A percentile compares a stretch with the other conserved stretches of the same genome.
phyloP scores from a whole-genome alignment of 2,113 vertebrate genomes.

The Anthoscopus minutus region DNA sequence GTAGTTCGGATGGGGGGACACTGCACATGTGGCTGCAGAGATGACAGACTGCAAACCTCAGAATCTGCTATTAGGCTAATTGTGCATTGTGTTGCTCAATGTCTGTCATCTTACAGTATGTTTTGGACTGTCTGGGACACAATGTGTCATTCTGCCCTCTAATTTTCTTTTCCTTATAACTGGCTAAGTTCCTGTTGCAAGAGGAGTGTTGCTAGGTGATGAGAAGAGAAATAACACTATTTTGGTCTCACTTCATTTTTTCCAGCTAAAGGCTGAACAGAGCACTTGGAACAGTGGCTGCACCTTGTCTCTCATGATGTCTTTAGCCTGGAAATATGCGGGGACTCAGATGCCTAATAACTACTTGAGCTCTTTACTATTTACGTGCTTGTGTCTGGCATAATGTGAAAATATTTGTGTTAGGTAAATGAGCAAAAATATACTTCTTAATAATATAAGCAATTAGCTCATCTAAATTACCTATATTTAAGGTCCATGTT shows the following conservation, averaged over 20 bases:
- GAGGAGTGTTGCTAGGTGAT: conserved; percentile 23
- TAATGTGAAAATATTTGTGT: neutral
- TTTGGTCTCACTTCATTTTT: conserved; percentile 15
- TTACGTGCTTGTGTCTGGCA: neutral
- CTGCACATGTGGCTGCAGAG: neutral
- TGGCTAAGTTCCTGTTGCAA: neutral
- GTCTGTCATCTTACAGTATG: neutral
- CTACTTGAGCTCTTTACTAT: neutral
- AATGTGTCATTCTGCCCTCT: neutral
- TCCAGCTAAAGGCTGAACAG: neutral
- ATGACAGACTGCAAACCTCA: conserved; percentile 18
- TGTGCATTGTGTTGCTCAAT: neutral
- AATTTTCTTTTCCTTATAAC: neutral
- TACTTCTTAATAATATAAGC: neutral
- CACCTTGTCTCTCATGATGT: neutral
- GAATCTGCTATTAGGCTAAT: conserved; percentile 47
- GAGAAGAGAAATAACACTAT: conserved; percentile 15
- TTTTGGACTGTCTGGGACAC: neutral
- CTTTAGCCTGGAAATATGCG: neutral
- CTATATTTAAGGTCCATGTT: neutral
- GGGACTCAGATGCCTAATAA: neutral
- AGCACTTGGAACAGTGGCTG: neutral
- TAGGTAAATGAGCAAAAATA: neutral
- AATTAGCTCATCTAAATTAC: neutral
- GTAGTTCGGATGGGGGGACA: neutral